These are phyloP conservation scores for Orthonychiurus folsomi DNA, from an alignment of 2,888 invertebrate species.

Conservation along the genomic window DNA sequence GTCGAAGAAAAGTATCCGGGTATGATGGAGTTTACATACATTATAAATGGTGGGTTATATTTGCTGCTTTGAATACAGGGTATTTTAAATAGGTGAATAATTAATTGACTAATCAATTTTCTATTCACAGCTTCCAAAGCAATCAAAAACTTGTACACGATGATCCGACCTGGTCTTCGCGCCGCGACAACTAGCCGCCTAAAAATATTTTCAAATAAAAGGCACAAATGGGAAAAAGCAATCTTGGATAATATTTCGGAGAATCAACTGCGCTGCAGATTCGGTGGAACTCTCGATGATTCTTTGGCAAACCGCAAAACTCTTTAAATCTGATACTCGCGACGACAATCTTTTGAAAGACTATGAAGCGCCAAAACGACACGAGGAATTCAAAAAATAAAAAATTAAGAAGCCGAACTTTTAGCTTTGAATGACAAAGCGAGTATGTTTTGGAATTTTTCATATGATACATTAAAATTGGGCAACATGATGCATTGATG, in stretches of 20 bases:
- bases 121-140: slow-evolving; percentile 9
- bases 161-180: neutral
- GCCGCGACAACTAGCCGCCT: neutral
- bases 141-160: slow-evolving; percentile 5
- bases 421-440: too few relatives aligned
- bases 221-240: slow-evolving; percentile 9
- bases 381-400: too few relatives aligned
- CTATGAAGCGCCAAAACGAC: too few relatives aligned
- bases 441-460: too few relatives aligned
- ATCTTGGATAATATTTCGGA: neutral
- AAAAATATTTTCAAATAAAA: slow-evolving; percentile 1
- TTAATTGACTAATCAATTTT: slow-evolving; percentile 3
- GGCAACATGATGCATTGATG: too few relatives aligned
- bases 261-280: slow-evolving; percentile 9
- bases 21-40: slow-evolving; percentile 9
- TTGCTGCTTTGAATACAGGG: too few relatives aligned
- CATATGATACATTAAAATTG: too few relatives aligned
- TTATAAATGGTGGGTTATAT: slow-evolving; percentile 10
- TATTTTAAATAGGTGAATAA: neutral
- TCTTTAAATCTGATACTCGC: too few relatives aligned
- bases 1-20: slow-evolving; percentile 10
- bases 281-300: slow-evolving; percentile 9
- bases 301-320: neutral
- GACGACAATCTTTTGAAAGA: too few relatives aligned
- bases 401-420: too few relatives aligned